These are phyloP conservation scores for Aspiorhynchus laticeps DNA, from an alignment of 2,113 vertebrate species.

Conservation along the genomic window DNA sequence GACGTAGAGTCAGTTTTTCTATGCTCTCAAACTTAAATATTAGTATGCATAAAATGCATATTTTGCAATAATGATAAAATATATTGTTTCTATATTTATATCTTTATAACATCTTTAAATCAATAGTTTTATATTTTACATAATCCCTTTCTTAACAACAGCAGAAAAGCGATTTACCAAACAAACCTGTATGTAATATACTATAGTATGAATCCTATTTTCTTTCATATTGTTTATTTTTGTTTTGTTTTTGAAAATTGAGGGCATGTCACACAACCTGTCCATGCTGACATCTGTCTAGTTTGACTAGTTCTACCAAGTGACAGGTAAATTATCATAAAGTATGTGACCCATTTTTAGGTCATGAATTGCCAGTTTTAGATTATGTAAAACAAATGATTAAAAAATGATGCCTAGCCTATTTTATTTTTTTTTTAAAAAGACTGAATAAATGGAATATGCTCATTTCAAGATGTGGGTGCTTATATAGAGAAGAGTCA, in stretches of 20 bases:
- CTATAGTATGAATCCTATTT: neutral
- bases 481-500: neutral
- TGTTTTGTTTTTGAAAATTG: neutral
- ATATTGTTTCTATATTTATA: too few species aligned
- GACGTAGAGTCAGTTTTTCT: too few species aligned
- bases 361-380: neutral
- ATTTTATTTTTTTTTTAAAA: neutral
- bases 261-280: neutral
- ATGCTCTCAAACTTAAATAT: too few species aligned
- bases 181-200: neutral
- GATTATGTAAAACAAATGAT: constrained; percentile 16
- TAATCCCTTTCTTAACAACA: neutral
- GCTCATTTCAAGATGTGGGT: neutral
- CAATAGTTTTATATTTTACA: neutral
- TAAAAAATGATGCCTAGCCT: neutral
- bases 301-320: neutral
- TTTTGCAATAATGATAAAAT: too few species aligned
- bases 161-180: neutral
- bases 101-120: neutral
- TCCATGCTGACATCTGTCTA: neutral
- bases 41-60: too few species aligned
- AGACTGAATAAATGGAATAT: neutral
- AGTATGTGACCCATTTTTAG: neutral
- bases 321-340: neutral
- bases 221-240: neutral